Conservation (phyloP, 2,797 vertebrate species). For the Argentina silus region DNA sequence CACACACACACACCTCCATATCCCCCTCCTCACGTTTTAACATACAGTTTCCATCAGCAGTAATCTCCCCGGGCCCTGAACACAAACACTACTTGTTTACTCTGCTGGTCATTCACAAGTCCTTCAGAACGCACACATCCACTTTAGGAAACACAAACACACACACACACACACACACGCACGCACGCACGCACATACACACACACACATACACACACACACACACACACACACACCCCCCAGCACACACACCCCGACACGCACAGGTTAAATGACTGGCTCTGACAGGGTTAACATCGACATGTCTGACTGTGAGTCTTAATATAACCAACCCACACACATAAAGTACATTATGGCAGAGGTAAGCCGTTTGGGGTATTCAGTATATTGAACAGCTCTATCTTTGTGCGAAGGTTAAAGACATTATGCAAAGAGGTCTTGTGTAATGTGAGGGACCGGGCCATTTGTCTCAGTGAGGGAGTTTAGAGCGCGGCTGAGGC, state of each 20-base stretch:
- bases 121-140: too few relatives aligned
- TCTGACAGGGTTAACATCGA: background rate
- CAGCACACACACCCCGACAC: background rate
- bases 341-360: conserved; percentile 5
- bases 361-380: conserved; percentile 12
- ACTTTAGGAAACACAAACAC: too few relatives aligned
- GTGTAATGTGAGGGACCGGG: conserved; percentile 23
- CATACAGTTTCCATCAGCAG: background rate
- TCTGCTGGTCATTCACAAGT: too few relatives aligned
- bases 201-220: conserved; percentile 13
- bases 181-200: conserved; percentile 1
- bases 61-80: background rate
- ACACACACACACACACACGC: background rate
- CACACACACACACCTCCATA: background rate
- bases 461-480: conserved; percentile 34
- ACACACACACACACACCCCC: conserved; percentile 2
- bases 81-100: background rate
- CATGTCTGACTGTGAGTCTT: background rate
- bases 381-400: conserved; percentile 5
- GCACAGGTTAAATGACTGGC: background rate
- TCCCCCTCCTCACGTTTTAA: background rate
- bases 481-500: background rate
- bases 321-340: background rate
- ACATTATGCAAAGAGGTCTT: conserved; percentile 48
- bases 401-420: conserved; percentile 36